Conservation (phyloP, 2,113 vertebrate species). For the Vidua chalybeata region DNA sequence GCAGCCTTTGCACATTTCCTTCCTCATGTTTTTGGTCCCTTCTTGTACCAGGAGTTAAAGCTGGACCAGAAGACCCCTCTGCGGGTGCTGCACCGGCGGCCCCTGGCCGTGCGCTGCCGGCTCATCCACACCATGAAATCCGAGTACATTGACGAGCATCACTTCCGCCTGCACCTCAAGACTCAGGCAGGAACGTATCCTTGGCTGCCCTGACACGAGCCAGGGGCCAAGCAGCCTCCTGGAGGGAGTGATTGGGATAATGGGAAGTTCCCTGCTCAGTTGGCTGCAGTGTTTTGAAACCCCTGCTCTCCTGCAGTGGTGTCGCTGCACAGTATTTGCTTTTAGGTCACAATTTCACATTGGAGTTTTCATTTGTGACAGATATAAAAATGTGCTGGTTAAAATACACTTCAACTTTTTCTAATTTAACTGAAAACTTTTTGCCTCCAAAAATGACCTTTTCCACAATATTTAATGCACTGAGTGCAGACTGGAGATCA, state of each 20-base stretch:
- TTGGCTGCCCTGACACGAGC: background rate
- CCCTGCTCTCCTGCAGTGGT: background rate
- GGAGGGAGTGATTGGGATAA: rapidly evolving
- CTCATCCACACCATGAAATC: constrained; percentile 88
- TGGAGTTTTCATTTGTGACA: background rate
- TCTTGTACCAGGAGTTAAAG: constrained; percentile 82
- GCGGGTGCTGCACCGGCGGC: constrained; percentile 90
- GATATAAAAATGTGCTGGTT: background rate
- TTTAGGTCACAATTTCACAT: background rate
- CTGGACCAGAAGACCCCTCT: constrained; percentile 95
- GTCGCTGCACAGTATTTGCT: background rate
- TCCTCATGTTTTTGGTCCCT: background rate
- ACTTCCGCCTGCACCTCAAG: constrained; percentile 88
- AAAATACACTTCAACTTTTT: background rate
- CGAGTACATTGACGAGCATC: constrained; percentile 83
- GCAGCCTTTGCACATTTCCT: background rate
- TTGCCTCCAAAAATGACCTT: background rate
- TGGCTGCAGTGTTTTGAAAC: background rate
- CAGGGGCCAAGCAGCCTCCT: background rate
- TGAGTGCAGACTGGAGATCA: background rate
- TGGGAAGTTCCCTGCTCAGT: background rate
- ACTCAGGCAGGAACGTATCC: constrained; percentile 99
- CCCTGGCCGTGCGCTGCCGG: constrained; percentile 85
- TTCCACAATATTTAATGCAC: background rate
- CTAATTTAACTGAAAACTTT: background rate